Conservation (phyloP, 2,888 invertebrate genomes). For the Camptogramma bilineatum region DNA sequence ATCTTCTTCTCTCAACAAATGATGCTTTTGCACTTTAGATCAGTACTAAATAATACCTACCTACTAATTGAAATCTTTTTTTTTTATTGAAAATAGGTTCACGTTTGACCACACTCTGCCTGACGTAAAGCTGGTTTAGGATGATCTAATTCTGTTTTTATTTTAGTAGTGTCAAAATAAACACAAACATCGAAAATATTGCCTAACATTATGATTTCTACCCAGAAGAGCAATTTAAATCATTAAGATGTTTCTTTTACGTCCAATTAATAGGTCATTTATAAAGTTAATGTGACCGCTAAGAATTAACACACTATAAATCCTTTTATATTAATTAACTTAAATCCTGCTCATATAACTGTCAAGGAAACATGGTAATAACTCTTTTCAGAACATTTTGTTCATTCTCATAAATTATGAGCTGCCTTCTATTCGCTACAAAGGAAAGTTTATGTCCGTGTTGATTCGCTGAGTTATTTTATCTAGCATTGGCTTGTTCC, state of each 20-base stretch:
- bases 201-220: conserved; percentile 6
- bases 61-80: too few species aligned
- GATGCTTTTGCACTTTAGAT: background rate
- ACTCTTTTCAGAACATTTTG: conserved; percentile 66
- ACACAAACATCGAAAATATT: conserved; percentile 5
- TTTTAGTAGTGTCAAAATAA: conserved; percentile 9
- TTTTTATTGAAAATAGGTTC: too few species aligned
- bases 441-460: conserved; percentile 47
- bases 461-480: conserved; percentile 34
- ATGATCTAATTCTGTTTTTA: background rate
- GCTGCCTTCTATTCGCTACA: conserved; percentile 27
- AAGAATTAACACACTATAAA: conserved; percentile 59
- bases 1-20: background rate
- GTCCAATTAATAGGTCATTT: conserved; percentile 43
- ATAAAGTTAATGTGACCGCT: conserved; percentile 37
- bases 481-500: conserved; percentile 1
- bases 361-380: conserved; percentile 75
- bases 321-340: conserved; percentile 75
- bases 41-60: background rate
- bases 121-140: too few species aligned
- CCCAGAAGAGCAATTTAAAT: conserved; percentile 40
- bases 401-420: conserved; percentile 55
- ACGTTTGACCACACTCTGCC: too few species aligned
- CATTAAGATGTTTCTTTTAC: conserved; percentile 49
- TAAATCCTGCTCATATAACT: conserved; percentile 72